A percentile compares a stretch with the other conserved stretches of the same genome.
Evolutionary conservation across 30 jellyfish, hydroid and myxozoan species (phyloP).

Genomic region (Mastigias papua): DNA sequence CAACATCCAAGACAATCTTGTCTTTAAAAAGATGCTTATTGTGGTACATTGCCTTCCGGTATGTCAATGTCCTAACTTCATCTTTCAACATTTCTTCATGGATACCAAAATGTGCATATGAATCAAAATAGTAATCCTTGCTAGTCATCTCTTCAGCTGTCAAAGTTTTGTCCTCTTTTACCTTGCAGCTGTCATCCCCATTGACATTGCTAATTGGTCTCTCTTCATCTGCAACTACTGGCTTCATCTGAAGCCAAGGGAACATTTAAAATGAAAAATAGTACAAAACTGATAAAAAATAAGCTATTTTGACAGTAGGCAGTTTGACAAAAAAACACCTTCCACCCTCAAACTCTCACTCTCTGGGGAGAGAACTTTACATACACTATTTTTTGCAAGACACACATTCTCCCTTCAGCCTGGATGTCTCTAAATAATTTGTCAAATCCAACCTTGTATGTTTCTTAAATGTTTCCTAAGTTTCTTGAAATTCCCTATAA

Average conservation of each 20-base stretch:
- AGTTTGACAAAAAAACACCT: too few relatives aligned
- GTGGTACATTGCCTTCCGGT: constrained; percentile 95
- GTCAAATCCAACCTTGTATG: too few relatives aligned
- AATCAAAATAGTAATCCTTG: constrained; percentile 98
- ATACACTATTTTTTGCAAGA: too few relatives aligned
- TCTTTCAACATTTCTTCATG: constrained; percentile 98
- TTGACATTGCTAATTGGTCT: constrained; percentile 1
- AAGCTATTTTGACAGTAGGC: too few relatives aligned
- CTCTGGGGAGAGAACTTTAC: too few relatives aligned
- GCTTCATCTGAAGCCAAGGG: constrained; percentile 42
- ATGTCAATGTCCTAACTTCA: constrained; percentile 96
- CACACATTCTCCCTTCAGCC: too few relatives aligned
- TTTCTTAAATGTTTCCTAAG: too few relatives aligned
- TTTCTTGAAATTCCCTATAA: too few relatives aligned
- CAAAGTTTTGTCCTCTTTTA: constrained; percentile 33
- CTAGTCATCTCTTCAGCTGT: constrained; percentile 96
- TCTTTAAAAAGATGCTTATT: constrained; percentile 94
- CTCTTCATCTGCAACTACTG: constrained; percentile 34
- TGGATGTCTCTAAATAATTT: too few relatives aligned
- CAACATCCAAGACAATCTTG: constrained; percentile 97
- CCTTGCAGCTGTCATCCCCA: constrained; percentile 55
- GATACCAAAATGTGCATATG: constrained; percentile 99
- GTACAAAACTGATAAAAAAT: too few relatives aligned
- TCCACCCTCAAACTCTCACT: too few relatives aligned
- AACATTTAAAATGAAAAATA: too few relatives aligned